Conservation (phyloP, 2,113 vertebrate species). For the Chascanopsetta lugubris region DNA sequence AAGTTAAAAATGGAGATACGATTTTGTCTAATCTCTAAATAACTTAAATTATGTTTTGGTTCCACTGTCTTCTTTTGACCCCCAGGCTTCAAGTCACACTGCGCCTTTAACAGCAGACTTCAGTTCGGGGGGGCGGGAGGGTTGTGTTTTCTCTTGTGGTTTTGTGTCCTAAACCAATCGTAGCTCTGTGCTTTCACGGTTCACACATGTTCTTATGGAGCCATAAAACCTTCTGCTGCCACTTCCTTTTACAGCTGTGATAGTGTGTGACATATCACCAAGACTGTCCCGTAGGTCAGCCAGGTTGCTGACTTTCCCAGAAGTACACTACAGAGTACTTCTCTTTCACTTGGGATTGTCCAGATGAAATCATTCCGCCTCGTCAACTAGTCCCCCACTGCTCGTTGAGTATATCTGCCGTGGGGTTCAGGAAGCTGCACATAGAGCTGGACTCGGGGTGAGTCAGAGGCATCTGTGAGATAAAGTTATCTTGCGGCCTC, state of each 20-base stretch:
- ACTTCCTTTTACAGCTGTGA: conserved; percentile 1
- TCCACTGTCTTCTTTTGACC: neutral
- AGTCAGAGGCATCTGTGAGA: neutral
- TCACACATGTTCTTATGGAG: neutral
- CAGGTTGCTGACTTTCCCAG: neutral
- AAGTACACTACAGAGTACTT: neutral
- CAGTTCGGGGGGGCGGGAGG: no score
- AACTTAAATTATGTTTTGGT: neutral
- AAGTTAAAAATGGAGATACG: no score
- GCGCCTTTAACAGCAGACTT: neutral
- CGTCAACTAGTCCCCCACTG: no score
- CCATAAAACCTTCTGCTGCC: neutral
- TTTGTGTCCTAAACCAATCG: neutral
- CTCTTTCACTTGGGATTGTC: neutral
- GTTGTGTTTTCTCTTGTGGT: neutral
- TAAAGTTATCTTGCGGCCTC: neutral
- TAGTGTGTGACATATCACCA: neutral
- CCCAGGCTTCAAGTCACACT: neutral
- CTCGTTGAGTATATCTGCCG: no score
- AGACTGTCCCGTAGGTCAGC: neutral
- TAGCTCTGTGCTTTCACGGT: no score
- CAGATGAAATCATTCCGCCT: neutral
- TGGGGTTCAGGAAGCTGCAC: neutral
- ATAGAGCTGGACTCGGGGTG: neutral
- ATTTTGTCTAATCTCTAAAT: no score